Base-by-base conservation (phyloP, 1,140 invertebrate genomes). In the Ctenoplectra terminalis region DNA sequence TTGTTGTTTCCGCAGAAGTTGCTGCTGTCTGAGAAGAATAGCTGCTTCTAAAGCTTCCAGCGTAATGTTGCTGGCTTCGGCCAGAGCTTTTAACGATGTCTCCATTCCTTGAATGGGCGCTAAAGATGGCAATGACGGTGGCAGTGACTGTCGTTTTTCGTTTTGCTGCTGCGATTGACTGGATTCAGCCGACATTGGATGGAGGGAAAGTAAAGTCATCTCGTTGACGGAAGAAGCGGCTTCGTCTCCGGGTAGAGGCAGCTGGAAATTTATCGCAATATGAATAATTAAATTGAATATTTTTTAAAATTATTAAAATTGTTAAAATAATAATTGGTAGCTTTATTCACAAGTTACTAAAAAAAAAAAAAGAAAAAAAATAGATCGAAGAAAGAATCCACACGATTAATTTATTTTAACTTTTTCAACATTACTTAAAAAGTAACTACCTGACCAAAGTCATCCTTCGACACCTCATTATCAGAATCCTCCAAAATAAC, bases 1-100 rank as follows among this genome's bases (percentile, higher is more conserved):
- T 73, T 94, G 94, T 0, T 95, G 94, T 85, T 94, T 95, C 81
- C 95, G 94, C 81, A 96, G 90, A 34, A 96, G 86, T 86, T 96
- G 96, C 85, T 97, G 96, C 69, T 96, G 96, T 54, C 95, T 94
- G 63, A 96, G 88, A 20, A 95, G 94, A 75, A 97, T 96, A 1
- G 96, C 96, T 26, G 96, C 95, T 85, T 96, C 96, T 1, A 97
- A 94, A 11, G 96, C 96, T 72, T 97, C 96, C 80, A 96, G 95
- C 0, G 95, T 96, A 48, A 97, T 95, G 86, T 97, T 97, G 20
- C 96, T 96, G 0, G 96, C 96, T 60, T 95, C 93, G 0, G 95
- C 94, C 3, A 96, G 90, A 15, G 91, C 87, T 60, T 91, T 95
- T 88, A 92, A 94, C 76, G 82, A 95, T 70, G 82, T 94, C 92